A percentile compares a stretch with the other conserved stretches of the same genome.
These are phyloP conservation scores for Acromyrmex charruanus DNA, from an alignment of 1,140 invertebrate genomes.

Conservation along the genomic window DNA sequence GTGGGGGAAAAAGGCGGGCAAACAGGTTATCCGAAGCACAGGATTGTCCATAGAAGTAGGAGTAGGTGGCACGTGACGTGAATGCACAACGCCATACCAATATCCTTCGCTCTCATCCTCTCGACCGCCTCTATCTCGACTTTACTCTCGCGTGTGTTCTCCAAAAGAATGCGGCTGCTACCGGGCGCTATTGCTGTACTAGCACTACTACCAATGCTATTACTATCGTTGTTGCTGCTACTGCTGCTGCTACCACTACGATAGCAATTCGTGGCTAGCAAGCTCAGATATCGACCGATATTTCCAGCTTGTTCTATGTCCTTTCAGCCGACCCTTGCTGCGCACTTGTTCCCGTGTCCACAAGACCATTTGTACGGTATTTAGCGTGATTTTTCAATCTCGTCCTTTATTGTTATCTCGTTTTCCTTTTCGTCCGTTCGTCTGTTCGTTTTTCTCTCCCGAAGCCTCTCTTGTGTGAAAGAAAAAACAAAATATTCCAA, in stretches of 20 bases:
- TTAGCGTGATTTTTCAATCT: slow-evolving; percentile 61
- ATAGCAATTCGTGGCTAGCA: slow-evolving; percentile 35
- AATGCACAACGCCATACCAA: slow-evolving; percentile 69
- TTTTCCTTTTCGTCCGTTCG: slow-evolving; percentile 1
- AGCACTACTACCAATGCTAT: not conserved
- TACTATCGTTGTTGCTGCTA: not conserved
- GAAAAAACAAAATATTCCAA: slow-evolving; percentile 27
- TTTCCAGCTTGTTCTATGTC: slow-evolving; percentile 47
- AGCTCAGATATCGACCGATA: slow-evolving; percentile 57
- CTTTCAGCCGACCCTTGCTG: slow-evolving; percentile 9
- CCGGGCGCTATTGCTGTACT: not conserved
- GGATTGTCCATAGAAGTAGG: slow-evolving; percentile 70
- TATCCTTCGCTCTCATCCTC: slow-evolving; percentile 48
- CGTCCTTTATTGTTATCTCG: slow-evolving; percentile 53
- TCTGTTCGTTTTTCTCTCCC: not conserved
- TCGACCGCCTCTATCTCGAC: slow-evolving; percentile 42
- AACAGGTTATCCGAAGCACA: slow-evolving; percentile 72
- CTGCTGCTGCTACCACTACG: not conserved
- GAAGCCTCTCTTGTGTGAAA: not conserved
- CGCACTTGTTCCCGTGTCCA: slow-evolving; percentile 44
- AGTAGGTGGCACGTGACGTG: slow-evolving; percentile 77
- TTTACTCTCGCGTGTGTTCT: slow-evolving; percentile 27
- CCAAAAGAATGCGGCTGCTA: slow-evolving; percentile 56
- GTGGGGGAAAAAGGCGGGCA: slow-evolving; percentile 54
- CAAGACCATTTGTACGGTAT: slow-evolving; percentile 45